Percentiles rank a stretch among this genome's conserved stretches.
phyloP scores from a whole-genome alignment of 1,140 invertebrate species.

The Listronotus oregonensis region DNA sequence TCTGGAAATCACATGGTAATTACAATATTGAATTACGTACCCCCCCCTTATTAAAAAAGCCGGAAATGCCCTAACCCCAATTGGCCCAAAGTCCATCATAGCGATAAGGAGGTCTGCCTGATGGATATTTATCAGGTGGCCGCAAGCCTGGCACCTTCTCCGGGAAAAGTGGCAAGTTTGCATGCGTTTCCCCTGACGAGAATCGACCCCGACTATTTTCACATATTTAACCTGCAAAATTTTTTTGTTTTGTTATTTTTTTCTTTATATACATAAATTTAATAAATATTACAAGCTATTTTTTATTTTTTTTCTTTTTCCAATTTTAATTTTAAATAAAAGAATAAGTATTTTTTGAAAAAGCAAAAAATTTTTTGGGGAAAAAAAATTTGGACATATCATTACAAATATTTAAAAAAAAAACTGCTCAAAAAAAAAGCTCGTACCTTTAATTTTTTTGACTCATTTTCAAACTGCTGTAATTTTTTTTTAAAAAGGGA shows the following conservation, averaged over 20 bases:
- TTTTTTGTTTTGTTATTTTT: conserved; percentile 8
- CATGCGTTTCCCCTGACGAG: conserved; percentile 24
- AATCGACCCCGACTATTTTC: conserved; percentile 21
- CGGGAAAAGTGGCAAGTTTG: conserved; percentile 1
- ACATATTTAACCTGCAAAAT: conserved; percentile 11
- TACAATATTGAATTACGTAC: conserved; percentile 26
- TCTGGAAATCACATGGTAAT: conserved; percentile 8
- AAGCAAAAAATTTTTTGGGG: too few species aligned
- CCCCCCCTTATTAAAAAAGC: conserved; percentile 21
- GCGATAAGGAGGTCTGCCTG: conserved; percentile 22
- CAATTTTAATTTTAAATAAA: too few species aligned
- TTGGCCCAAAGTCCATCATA: conserved; percentile 24
- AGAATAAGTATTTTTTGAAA: too few species aligned
- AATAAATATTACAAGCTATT: too few species aligned
- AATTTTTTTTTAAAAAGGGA: too few species aligned
- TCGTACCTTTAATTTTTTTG: too few species aligned
- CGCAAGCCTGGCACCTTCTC: not conserved
- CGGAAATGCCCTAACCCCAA: conserved; percentile 21
- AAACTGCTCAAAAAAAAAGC: too few species aligned
- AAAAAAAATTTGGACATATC: too few species aligned
- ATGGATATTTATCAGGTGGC: conserved; percentile 29
- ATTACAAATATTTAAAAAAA: too few species aligned
- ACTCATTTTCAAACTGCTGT: too few species aligned
- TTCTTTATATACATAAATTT: too few species aligned
- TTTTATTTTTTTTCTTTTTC: too few species aligned